Evolutionary conservation across 2,113 vertebrate genomes (phyloP), one percentile per base, ranked within the genome.

Genomic region (Sardina pilchardus): DNA sequence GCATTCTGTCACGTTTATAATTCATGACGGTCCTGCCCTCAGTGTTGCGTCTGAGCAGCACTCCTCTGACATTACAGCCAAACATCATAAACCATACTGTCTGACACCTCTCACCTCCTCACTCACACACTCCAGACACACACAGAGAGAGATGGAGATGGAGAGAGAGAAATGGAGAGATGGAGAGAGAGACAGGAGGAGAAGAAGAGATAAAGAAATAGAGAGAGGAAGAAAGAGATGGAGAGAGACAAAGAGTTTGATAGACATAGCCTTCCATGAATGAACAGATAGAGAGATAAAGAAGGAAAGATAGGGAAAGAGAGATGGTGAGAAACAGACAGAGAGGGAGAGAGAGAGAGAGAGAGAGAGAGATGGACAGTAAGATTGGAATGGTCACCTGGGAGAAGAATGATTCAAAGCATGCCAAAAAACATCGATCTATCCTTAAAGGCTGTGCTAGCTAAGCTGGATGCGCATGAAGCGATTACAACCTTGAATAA

Each of bases 381-480:
- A 48, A 67, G 34, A 44, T 53, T 67, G n/a, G n/a, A 67, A 30
- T 67, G 80, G 44, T 86, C 56, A 84, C 59, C 83, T 88, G 90
- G 86, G 81, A 88, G 81, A 86, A 24, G 75, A 81, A 90, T 89
- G 92, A 92, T 89, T 89, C 91, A 91, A 91, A 90, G 87, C 88
- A 84, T 90, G 91, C 92, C 88, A 89, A 90, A 88, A 93, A 93
- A 89, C 89, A 94, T 92, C 89, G 44, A 91, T 92, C 90, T 88
- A 88, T 85, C 86, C 87, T 87, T 59, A 71, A 88, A 88, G 88
- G 88, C 85, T 3, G 16, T 19, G 84, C 89, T 84, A 83, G 19
- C 12, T 86, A 86, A 88, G 84, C 86, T 88, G 88, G 89, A 89
- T 88, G 83, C 85, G 47, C 86, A 83, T 84, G 67, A 86, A 90